Percentiles rank a stretch among this genome's conserved stretches.
Conservation (phyloP, 92 coral and sea anemone species). For the Nematostella vectensis region DNA sequence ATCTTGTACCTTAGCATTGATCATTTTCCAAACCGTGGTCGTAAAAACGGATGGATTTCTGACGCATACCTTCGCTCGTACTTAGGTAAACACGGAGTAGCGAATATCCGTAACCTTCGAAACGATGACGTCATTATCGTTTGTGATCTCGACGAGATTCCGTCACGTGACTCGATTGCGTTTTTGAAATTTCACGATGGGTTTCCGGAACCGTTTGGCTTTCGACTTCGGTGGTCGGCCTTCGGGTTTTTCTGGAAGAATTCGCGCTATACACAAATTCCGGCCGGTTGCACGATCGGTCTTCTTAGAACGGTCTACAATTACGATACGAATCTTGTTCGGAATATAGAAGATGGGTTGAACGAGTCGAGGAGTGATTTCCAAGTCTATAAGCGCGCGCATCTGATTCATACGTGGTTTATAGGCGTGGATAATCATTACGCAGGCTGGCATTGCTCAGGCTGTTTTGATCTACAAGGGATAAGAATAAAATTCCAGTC, state of each 20-base stretch:
- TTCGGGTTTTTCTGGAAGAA: constrained; percentile 31
- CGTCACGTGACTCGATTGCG: constrained; percentile 11
- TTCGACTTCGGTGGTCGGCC: constrained; percentile 23
- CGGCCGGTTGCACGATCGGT: constrained; percentile 21
- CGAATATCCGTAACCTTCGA: constrained; percentile 9
- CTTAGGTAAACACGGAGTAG: constrained; percentile 9
- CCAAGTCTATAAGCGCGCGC: background rate
- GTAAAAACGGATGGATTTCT: constrained; percentile 21
- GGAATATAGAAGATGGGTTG: constrained; percentile 11
- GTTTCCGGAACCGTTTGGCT: constrained; percentile 26
- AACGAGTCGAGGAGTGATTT: constrained; percentile 1
- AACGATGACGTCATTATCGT: constrained; percentile 23
- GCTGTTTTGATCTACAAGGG: constrained; percentile 25
- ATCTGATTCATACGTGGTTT: constrained; percentile 16
- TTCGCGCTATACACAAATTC: constrained; percentile 11
- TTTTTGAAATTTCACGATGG: constrained; percentile 28
- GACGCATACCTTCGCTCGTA: constrained; percentile 12
- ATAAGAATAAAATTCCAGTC: constrained; percentile 18
- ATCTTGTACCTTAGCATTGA: constrained; percentile 19
- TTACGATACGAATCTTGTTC: constrained; percentile 12
- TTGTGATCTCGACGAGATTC: constrained; percentile 25
- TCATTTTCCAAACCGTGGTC: constrained; percentile 27
- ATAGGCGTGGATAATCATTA: constrained; percentile 13
- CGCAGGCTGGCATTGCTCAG: constrained; percentile 36
- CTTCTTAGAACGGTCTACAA: constrained; percentile 7